Conservation (phyloP, 2,797 vertebrate species). For the Eulemur coronatus region DNA sequence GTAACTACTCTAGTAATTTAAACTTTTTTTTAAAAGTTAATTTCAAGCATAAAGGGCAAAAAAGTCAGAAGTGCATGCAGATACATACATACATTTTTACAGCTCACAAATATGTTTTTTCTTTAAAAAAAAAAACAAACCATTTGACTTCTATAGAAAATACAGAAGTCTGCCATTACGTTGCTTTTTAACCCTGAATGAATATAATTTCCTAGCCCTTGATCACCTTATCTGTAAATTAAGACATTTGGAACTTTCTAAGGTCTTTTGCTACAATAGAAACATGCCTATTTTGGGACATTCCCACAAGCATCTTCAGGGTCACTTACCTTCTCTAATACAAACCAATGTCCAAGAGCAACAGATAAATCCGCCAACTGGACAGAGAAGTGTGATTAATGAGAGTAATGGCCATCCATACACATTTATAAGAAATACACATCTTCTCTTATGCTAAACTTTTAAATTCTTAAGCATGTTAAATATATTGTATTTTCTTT, state of each 20-base stretch:
- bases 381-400: background rate
- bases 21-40: constrained; percentile 1
- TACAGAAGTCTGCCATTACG: background rate
- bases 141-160: background rate
- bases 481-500: background rate
- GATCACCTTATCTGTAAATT: background rate
- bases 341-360: background rate
- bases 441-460: background rate
- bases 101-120: background rate
- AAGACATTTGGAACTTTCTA: background rate
- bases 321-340: background rate
- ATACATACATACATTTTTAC: background rate
- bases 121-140: background rate
- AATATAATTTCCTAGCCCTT: background rate
- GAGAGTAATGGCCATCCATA: background rate
- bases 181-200: constrained; percentile 32
- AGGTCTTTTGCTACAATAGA: background rate
- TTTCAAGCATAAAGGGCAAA: background rate
- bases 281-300: background rate
- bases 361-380: background rate
- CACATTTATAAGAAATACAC: background rate
- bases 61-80: background rate
- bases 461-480: constrained; percentile 11
- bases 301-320: background rate
- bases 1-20: background rate